Percentiles rank a stretch among this genome's conserved stretches.
phyloP scores from a whole-genome alignment of 1,140 invertebrate species.

The Elymnias hypermnestra region DNA sequence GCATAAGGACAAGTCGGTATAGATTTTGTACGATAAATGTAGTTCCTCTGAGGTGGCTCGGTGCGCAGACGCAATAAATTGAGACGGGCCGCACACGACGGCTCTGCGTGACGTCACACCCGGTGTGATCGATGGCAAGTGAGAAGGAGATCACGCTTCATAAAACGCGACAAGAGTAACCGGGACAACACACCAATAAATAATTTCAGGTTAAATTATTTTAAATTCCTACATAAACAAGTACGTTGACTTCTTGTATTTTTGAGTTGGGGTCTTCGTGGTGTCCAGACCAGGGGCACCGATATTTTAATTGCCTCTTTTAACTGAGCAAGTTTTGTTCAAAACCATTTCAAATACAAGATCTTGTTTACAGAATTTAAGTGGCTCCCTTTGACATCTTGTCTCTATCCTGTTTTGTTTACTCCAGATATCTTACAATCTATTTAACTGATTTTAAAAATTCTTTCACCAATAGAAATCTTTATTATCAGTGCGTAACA shows the following conservation, averaged over 20 bases:
- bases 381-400: too few relatives aligned
- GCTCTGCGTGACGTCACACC: conserved; percentile 74
- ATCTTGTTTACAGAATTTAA: too few relatives aligned
- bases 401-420: too few relatives aligned
- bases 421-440: too few relatives aligned
- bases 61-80: conserved; percentile 73
- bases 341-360: too few relatives aligned
- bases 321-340: too few relatives aligned
- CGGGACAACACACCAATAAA: conserved; percentile 52
- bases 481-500: too few relatives aligned
- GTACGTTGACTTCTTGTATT: conserved; percentile 71
- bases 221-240: conserved; percentile 67
- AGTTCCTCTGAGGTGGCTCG: conserved; percentile 55
- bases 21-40: conserved; percentile 45
- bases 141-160: conserved; percentile 45
- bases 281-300: not conserved
- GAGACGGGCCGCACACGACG: conserved; percentile 70
- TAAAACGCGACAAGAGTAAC: conserved; percentile 26
- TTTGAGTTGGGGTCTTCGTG: conserved; percentile 12
- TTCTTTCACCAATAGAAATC: too few relatives aligned
- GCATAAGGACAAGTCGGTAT: too few relatives aligned
- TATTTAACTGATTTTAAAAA: too few relatives aligned
- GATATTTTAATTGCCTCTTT: not conserved
- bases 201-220: conserved; percentile 70
- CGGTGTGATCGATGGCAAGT: conserved; percentile 66